Evolutionary conservation across 2,888 invertebrate genomes (phyloP).

Genomic region (Paralinhomoeus sp.): DNA sequence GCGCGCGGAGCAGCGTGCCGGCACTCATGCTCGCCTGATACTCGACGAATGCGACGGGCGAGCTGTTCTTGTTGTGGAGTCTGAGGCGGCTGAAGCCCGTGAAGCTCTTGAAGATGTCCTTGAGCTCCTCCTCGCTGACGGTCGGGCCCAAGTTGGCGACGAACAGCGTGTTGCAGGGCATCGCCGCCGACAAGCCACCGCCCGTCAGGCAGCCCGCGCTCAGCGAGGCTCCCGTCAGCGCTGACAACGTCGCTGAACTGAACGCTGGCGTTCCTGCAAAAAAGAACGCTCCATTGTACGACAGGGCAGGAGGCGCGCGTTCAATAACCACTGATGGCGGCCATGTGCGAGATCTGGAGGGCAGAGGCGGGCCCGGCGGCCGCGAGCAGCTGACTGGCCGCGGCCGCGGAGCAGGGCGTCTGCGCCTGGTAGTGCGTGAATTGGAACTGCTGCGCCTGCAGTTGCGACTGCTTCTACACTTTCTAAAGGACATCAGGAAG

Average conservation of each 20-base stretch:
- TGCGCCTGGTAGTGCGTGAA: slow-evolving; percentile 11
- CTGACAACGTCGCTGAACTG: not conserved
- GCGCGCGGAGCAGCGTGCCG: not conserved
- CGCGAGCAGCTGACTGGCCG: not conserved
- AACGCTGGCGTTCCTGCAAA: too few relatives aligned
- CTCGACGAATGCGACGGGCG: slow-evolving; percentile 93
- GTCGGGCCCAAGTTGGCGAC: slow-evolving; percentile 93
- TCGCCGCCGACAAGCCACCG: not conserved
- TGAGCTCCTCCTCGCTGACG: slow-evolving; percentile 90
- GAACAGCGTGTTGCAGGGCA: slow-evolving; percentile 49
- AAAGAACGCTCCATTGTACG: too few relatives aligned
- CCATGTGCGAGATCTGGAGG: too few relatives aligned
- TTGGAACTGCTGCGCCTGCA: slow-evolving; percentile 7
- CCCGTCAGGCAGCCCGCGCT: not conserved
- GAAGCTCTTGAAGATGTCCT: slow-evolving; percentile 79
- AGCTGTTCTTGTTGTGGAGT: slow-evolving; percentile 51
- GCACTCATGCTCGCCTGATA: slow-evolving; percentile 48
- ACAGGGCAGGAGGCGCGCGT: too few relatives aligned
- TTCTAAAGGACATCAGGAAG: too few relatives aligned
- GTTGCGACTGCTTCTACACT: too few relatives aligned
- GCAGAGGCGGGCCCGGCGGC: too few relatives aligned
- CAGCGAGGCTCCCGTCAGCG: not conserved
- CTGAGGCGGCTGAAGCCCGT: slow-evolving; percentile 93
- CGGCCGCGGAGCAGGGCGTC: not conserved
- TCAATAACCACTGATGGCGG: too few relatives aligned